These are phyloP conservation scores for Labeo catla DNA, from an alignment of 2,113 vertebrate species.

Conservation along the genomic window DNA sequence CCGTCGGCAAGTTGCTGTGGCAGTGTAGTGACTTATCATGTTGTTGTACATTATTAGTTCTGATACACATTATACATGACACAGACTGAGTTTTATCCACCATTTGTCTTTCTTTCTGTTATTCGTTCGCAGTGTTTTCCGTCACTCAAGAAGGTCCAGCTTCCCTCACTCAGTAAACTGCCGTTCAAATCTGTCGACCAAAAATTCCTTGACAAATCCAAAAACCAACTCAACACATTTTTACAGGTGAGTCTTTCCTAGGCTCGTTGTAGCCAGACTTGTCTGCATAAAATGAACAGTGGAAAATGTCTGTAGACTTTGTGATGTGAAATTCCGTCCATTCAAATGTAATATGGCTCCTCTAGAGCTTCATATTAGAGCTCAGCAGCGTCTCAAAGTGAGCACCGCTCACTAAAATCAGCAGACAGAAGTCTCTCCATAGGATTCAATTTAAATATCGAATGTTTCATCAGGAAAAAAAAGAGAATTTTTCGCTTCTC, in stretches of 20 bases:
- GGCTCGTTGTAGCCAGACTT: not conserved
- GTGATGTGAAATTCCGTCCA: too few relatives aligned
- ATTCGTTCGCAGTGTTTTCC: constrained; percentile 86
- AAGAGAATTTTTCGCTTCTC: too few relatives aligned
- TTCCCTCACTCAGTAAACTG: constrained; percentile 97
- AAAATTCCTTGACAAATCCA: constrained; percentile 98
- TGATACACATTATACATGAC: constrained; percentile 30
- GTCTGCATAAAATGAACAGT: not conserved
- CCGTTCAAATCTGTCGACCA: constrained; percentile 99
- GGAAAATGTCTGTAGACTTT: too few relatives aligned
- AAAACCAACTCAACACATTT: constrained; percentile 95
- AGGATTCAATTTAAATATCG: too few relatives aligned
- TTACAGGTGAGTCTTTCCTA: constrained; percentile 83
- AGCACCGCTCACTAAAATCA: too few relatives aligned
- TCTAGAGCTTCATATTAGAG: too few relatives aligned
- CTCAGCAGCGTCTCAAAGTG: too few relatives aligned
- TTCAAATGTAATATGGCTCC: too few relatives aligned
- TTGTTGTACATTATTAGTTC: constrained; percentile 33
- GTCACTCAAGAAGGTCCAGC: constrained; percentile 94
- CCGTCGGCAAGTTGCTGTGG: constrained; percentile 48
- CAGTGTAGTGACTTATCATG: constrained; percentile 42
- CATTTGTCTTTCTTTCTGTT: not conserved
- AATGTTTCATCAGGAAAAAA: too few relatives aligned
- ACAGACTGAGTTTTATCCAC: not conserved
- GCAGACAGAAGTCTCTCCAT: too few relatives aligned